Conservation (phyloP, 2,797 vertebrate genomes). For the Petrocephalus sullivani region DNA sequence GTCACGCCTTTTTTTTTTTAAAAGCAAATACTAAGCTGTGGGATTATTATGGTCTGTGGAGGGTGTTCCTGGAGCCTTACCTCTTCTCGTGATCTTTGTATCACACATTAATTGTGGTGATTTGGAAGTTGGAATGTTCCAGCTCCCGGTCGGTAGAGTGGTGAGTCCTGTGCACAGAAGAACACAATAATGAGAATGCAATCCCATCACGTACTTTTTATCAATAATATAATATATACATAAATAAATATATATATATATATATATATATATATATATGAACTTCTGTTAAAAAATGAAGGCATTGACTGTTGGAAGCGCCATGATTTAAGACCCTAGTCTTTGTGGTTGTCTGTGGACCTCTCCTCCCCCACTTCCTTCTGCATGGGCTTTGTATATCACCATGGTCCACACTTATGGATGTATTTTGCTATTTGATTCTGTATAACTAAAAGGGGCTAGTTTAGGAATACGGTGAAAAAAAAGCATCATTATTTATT, state of each 20-base stretch:
- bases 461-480: constrained; percentile 37
- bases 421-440: constrained; percentile 32
- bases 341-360: constrained; percentile 42
- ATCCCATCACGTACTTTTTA: constrained; percentile 42
- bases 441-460: constrained; percentile 30
- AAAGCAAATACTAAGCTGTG: constrained; percentile 7
- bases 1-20: constrained; percentile 28
- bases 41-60: constrained; percentile 16
- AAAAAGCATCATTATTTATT: background rate
- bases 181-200: constrained; percentile 33
- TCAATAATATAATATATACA: constrained; percentile 41
- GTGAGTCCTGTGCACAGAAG: constrained; percentile 62
- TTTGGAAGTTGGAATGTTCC: constrained; percentile 26
- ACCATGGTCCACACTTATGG: constrained; percentile 39
- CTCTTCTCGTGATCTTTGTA: constrained; percentile 33
- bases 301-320: constrained; percentile 72
- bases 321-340: constrained; percentile 30
- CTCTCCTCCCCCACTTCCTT: constrained; percentile 42
- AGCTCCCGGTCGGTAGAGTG: constrained; percentile 35
- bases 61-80: constrained; percentile 22
- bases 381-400: constrained; percentile 61
- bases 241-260: background rate
- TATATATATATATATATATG: background rate
- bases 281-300: constrained; percentile 48
- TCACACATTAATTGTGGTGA: constrained; percentile 35